Base-by-base conservation (phyloP, 1,140 invertebrate genomes). In the Drosophila sechellia region DNA sequence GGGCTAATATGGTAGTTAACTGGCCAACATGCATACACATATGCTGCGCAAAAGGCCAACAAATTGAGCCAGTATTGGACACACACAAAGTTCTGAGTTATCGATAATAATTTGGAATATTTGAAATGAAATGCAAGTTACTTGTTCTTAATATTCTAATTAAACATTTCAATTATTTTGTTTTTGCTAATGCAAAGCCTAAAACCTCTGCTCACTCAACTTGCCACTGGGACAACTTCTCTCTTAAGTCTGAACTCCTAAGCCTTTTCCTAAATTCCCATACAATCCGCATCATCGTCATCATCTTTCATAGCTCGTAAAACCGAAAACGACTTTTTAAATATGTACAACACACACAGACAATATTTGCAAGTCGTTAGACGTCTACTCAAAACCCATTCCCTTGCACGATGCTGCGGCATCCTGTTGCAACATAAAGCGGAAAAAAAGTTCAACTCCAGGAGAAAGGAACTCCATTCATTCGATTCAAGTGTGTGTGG, bases 291-390 rank as follows among this genome's bases (percentile, higher is more conserved):
- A 27, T 8, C 13, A 10, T 43, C 59, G 20, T 37, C 63, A 37
- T 45, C 64, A 22, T 11, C 34, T 15, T 22, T 37, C 34, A 69
- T 72, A 37, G 63, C 46, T 68, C 35, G 37, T 73, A 49, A 73
- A 73, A 63, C 73, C 73, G 39, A 68, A 76, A 75, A 74, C 60
- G 73, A 13, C 54, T 77, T 81, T 75, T 79, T 65, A 54, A 69
- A 83, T 68, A 64, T 83, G 76, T 77, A 64, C 56, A 77, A 58
- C 49, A 63, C 49, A 63, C 46, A 69, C 81, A 78, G 77, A 78
- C 63, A 78, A 75, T 85, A 81, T 85, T 85, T 85, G 74, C 81
- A 86, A 78, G 55, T 86, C 81, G 81, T 86, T 85, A 74, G 65
- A 73, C 71, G 22, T 40, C 50, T 43, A 56, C 66, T 56, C 55